A percentile compares a stretch with the other conserved stretches of the same genome.
phyloP scores from a whole-genome alignment of 2,797 vertebrate genomes.

The Masticophis lateralis region DNA sequence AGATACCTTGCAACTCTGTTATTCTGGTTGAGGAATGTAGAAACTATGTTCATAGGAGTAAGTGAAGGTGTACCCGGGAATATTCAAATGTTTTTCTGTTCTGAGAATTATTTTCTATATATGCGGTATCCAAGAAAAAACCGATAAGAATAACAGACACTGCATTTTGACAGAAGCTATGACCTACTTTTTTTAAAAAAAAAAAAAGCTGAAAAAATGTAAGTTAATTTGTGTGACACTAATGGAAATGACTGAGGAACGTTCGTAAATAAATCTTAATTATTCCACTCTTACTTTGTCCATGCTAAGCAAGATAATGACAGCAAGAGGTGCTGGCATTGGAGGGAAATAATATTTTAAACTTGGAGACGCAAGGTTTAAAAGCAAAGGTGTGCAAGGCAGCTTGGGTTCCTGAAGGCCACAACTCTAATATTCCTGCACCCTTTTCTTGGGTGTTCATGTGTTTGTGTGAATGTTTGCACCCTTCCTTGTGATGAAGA shows the following conservation, averaged over 20 bases:
- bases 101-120: not conserved
- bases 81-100: no score
- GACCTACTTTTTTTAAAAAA: not conserved
- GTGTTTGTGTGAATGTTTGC: no score
- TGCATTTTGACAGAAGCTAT: not conserved
- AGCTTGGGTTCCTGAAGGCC: no score
- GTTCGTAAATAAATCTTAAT: constrained; percentile 24
- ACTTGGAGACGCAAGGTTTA: not conserved
- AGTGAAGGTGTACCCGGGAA: not conserved
- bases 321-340: not conserved
- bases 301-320: not conserved
- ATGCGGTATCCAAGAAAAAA: no score
- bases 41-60: not conserved
- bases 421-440: no score
- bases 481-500: no score
- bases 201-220: not conserved
- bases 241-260: constrained; percentile 41
- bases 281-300: not conserved
- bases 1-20: not conserved
- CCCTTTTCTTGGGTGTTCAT: no score
- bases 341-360: not conserved
- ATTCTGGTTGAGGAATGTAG: not conserved
- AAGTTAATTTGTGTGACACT: not conserved
- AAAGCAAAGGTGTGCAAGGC: not conserved
- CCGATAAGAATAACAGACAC: not conserved